Evolutionary conservation across 64 coral and sea anemone genomes (phyloP).

Genomic region (Montipora sp.): DNA sequence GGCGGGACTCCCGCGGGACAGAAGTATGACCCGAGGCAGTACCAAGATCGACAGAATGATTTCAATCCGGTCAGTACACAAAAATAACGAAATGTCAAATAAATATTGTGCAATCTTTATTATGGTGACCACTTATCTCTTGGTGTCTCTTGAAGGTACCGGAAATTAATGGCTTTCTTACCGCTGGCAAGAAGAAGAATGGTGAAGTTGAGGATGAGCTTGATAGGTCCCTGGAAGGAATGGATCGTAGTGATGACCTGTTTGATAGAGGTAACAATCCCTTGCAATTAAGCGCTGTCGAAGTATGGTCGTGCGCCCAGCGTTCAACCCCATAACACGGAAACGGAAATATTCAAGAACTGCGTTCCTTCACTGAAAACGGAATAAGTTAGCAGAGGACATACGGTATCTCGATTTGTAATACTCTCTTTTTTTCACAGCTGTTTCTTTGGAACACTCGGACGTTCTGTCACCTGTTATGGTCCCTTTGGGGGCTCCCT

Average conservation of each 20-base stretch:
- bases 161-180: constrained; percentile 67
- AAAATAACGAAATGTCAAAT: neutral
- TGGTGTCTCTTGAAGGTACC: constrained; percentile 42
- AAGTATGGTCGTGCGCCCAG: no score
- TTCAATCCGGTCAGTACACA: constrained; percentile 61
- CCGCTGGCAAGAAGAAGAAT: constrained; percentile 58
- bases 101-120: neutral
- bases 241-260: constrained; percentile 49
- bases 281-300: neutral
- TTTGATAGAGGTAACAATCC: constrained; percentile 54
- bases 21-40: constrained; percentile 71
- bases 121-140: neutral
- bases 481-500: constrained; percentile 51
- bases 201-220: constrained; percentile 66
- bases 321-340: no score
- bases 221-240: constrained; percentile 69
- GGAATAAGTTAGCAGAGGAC: no score
- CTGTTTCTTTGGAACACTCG: constrained; percentile 24
- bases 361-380: neutral
- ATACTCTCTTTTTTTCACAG: neutral
- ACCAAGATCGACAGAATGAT: constrained; percentile 66
- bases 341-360: no score
- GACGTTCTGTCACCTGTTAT: constrained; percentile 18
- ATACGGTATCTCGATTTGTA: no score
- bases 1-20: constrained; percentile 51